phyloP scores from a whole-genome alignment of 2,113 vertebrate species.

The Theropithecus gelada region DNA sequence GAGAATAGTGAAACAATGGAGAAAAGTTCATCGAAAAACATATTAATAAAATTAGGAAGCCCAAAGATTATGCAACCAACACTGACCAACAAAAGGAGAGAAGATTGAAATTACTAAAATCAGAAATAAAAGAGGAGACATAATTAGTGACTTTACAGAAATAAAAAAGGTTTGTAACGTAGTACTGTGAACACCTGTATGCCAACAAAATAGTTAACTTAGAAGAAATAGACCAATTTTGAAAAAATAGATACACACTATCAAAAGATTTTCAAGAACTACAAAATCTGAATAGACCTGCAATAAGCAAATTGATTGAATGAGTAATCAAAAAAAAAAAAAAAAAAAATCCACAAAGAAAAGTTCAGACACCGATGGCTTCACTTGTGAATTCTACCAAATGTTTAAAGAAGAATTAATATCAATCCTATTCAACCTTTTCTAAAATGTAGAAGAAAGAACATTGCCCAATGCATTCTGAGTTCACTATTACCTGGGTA shows the following conservation, averaged over 20 bases:
- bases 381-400: background rate
- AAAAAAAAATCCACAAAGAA: background rate
- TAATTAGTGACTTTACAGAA: background rate
- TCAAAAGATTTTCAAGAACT: background rate
- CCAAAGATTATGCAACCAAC: background rate
- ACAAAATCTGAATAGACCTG: background rate
- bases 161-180: background rate
- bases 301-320: background rate
- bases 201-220: background rate
- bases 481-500: too few species aligned
- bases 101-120: background rate
- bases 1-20: background rate
- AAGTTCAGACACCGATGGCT: background rate
- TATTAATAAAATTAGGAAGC: background rate
- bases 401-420: background rate
- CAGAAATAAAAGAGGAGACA: background rate
- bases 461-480: too few species aligned
- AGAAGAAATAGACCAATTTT: background rate
- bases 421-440: too few species aligned
- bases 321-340: background rate
- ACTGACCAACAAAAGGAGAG: background rate
- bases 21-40: background rate
- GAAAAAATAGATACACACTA: background rate
- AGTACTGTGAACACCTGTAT: background rate
- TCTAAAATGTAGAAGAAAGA: too few species aligned